Conservation (phyloP, 2,797 vertebrate species). For the Discoglossus pictus region DNA sequence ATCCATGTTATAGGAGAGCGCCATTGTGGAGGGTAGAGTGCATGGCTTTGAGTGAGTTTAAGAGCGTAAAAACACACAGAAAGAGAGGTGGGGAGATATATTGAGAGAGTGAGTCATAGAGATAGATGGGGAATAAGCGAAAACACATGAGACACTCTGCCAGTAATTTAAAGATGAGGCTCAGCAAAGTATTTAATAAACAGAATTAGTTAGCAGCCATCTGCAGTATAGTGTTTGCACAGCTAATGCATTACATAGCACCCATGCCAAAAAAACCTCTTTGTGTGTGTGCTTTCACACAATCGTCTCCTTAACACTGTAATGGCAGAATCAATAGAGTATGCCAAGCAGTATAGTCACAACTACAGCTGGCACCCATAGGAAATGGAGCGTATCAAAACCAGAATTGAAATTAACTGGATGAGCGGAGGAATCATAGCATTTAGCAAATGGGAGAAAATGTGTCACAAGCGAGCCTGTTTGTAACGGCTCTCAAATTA, state of each 20-base stretch:
- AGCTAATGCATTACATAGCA: slow-evolving; percentile 10
- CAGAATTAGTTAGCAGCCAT: slow-evolving; percentile 29
- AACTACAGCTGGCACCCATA: slow-evolving; percentile 30
- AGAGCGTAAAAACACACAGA: no score
- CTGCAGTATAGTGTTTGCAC: slow-evolving; percentile 35
- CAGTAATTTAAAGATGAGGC: no score
- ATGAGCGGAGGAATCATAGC: background rate
- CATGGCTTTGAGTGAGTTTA: no score
- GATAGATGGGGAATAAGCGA: no score
- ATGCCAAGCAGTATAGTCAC: slow-evolving; percentile 13
- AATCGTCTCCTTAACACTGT: slow-evolving; percentile 31
- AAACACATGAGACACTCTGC: no score
- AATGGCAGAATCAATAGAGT: slow-evolving; percentile 29
- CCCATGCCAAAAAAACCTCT: slow-evolving; percentile 13
- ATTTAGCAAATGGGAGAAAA: slow-evolving; percentile 2
- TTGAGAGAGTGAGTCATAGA: no score
- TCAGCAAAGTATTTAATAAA: no score
- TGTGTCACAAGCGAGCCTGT: no score
- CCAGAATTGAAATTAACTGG: slow-evolving; percentile 31
- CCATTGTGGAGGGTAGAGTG: background rate
- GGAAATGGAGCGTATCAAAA: slow-evolving; percentile 30
- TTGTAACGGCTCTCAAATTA: no score
- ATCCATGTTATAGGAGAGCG: no score
- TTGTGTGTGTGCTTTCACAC: slow-evolving; percentile 20
- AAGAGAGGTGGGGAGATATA: no score